Base-by-base conservation (phyloP, 1,140 invertebrate species). In the Drosophila eugracilis region DNA sequence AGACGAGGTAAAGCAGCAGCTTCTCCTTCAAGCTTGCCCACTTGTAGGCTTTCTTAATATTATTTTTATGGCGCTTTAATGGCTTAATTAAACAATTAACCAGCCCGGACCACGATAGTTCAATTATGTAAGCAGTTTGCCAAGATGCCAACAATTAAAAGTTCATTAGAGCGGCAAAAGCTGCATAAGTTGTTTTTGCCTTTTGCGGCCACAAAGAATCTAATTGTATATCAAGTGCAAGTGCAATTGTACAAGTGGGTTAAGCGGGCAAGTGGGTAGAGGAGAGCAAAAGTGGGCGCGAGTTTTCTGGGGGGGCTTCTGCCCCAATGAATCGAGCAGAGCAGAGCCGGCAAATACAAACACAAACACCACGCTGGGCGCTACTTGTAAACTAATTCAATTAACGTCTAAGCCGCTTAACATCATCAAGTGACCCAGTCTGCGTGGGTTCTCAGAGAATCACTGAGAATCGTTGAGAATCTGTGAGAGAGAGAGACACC, bases 11-110 rank as follows among this genome's bases (percentile, higher is more conserved):
- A 70, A 37, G 45, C 22, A 49, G 26, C 75, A 50, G 47, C 28
- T 50, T 63, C 30, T 28, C 30, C 53, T 12, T 32, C 10, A 32
- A 32, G 30, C 30, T 4, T 4, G 10, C 30, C 15, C 7, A 69
- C 60, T 55, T 15, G 28, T 73, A 60, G 70, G 84, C 83, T 47
- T 65, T 36, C 49, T 63, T 83, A n/a, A n/a, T n/a, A 86, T 86
- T 88, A 62, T 32, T 67, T 88, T 88, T 88, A 88, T 88, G 65
- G 78, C 75, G 63, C 76, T 88, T 88, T 88, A 88, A 88, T 88
- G 75, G 66, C 78, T 88, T 88, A 88, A 88, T 88, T 89, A 83
- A 88, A 88, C 84, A 88, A 88, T 88, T 88, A 78, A 76, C 84
- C 80, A 45, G 69, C 39, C 39, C 53, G 65, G 45, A 53, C 70